phyloP scores from a whole-genome alignment of 2,888 invertebrate genomes.

The Resseliella maxima region DNA sequence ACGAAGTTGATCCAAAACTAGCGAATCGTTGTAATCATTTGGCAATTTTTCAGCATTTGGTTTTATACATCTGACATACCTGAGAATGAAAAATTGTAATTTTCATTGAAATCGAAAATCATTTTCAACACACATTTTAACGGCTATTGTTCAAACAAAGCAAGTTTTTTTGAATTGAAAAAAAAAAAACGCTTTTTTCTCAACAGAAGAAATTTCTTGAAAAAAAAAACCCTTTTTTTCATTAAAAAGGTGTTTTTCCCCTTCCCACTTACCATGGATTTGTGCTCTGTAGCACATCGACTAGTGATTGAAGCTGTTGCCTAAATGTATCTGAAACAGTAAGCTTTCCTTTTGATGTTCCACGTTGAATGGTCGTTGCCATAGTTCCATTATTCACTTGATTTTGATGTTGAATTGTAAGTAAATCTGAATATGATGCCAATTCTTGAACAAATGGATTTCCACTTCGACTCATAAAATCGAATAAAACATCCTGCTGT shows the following conservation, averaged over 20 bases:
- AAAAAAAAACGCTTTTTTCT: background rate
- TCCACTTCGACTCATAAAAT: slow-evolving; percentile 84
- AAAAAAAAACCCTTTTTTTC: no score
- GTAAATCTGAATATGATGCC: slow-evolving; percentile 75
- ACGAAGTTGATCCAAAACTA: slow-evolving; percentile 87
- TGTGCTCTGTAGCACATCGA: slow-evolving; percentile 89
- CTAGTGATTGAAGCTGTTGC: slow-evolving; percentile 86
- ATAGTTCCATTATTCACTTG: slow-evolving; percentile 65
- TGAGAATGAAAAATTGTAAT: no score
- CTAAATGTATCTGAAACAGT: slow-evolving; percentile 92
- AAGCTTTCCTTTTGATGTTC: slow-evolving; percentile 88
- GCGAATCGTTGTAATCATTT: slow-evolving; percentile 80
- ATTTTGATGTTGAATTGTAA: slow-evolving; percentile 64
- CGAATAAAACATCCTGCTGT: slow-evolving; percentile 92
- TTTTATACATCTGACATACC: slow-evolving; percentile 92
- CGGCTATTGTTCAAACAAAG: background rate
- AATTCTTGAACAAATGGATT: slow-evolving; percentile 85
- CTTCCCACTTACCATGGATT: slow-evolving; percentile 88
- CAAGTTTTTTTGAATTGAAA: no score
- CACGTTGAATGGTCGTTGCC: slow-evolving; percentile 74
- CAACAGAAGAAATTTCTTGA: no score
- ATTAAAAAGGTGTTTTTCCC: background rate
- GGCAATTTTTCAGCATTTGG: slow-evolving; percentile 87
- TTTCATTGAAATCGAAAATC: slow-evolving; percentile 23
- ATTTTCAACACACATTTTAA: background rate